Conservation (phyloP, 2,113 vertebrate species). For the Gambusia affinis region DNA sequence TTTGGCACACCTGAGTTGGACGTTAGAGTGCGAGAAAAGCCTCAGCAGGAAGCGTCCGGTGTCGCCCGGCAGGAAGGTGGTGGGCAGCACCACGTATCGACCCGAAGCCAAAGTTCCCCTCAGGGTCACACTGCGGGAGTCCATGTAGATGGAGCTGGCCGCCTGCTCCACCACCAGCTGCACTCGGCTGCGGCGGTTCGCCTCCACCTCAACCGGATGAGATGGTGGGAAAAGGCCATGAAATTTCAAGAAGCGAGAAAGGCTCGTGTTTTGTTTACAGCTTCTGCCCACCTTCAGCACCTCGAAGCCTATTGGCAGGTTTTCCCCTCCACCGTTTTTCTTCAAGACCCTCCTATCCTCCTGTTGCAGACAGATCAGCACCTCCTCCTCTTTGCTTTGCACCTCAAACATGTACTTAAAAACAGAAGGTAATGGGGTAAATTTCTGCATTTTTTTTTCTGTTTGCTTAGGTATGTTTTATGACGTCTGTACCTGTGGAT, state of each 20-base stretch:
- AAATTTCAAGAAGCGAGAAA: neutral
- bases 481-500: constrained; percentile 79
- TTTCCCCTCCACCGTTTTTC: constrained; percentile 80
- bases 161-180: constrained; percentile 77
- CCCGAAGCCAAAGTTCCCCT: constrained; percentile 70
- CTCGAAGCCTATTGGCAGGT: constrained; percentile 85
- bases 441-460: neutral
- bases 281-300: constrained; percentile 77
- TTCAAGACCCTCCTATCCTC: constrained; percentile 80
- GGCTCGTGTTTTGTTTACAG: neutral
- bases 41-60: constrained; percentile 79
- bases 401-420: constrained; percentile 83
- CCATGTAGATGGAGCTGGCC: constrained; percentile 84
- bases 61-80: constrained; percentile 80
- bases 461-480: neutral
- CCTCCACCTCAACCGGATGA: constrained; percentile 74
- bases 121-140: constrained; percentile 82
- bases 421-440: neutral
- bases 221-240: rapidly evolving
- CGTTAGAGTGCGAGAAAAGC: constrained; percentile 74
- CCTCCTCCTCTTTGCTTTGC: constrained; percentile 71
- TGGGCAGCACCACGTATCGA: constrained; percentile 80
- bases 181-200: constrained; percentile 81
- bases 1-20: constrained; percentile 71
- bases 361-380: constrained; percentile 84